Evolutionary conservation across 1,140 invertebrate genomes (phyloP).

Genomic region (Drosophila grimshawi): DNA sequence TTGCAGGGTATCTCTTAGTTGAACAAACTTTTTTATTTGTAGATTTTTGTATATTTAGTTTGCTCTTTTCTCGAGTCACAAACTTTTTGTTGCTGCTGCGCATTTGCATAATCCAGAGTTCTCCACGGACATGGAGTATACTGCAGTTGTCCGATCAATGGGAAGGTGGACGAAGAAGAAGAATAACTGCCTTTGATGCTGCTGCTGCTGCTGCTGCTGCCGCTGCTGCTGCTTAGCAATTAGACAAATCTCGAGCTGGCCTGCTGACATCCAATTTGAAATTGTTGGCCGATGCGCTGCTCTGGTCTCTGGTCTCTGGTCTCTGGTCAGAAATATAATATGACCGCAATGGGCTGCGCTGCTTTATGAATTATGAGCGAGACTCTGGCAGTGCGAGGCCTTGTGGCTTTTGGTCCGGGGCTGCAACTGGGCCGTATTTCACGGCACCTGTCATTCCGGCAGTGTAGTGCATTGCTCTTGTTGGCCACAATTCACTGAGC

Average conservation of each 20-base stretch:
- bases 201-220: neutral
- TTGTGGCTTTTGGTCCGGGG: conserved; percentile 5
- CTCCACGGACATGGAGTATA: neutral
- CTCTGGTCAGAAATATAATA: conserved; percentile 27
- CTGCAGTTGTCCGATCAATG: conserved; percentile 9
- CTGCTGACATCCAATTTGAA: conserved; percentile 44
- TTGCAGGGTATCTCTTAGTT: neutral
- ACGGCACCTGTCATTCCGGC: conserved; percentile 31
- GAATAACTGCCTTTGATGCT: conserved; percentile 28
- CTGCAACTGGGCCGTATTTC: conserved; percentile 48
- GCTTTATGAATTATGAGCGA: conserved; percentile 40
- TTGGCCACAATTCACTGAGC: conserved; percentile 23
- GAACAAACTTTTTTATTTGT: neutral
- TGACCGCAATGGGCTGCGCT: conserved; percentile 26
- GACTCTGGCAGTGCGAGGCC: conserved; percentile 17
- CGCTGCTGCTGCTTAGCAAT: conserved; percentile 37
- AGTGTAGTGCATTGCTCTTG: neutral
- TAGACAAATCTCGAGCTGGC: conserved; percentile 47
- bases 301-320: neutral
- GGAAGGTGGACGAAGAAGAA: neutral
- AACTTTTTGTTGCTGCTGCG: conserved; percentile 40
- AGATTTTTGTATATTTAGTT: neutral
- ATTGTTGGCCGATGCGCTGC: conserved; percentile 17
- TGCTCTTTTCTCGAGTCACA: conserved; percentile 27
- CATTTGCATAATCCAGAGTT: conserved; percentile 43